phyloP scores from a whole-genome alignment of 2,113 vertebrate species.

The Aleadryas rufinucha region DNA sequence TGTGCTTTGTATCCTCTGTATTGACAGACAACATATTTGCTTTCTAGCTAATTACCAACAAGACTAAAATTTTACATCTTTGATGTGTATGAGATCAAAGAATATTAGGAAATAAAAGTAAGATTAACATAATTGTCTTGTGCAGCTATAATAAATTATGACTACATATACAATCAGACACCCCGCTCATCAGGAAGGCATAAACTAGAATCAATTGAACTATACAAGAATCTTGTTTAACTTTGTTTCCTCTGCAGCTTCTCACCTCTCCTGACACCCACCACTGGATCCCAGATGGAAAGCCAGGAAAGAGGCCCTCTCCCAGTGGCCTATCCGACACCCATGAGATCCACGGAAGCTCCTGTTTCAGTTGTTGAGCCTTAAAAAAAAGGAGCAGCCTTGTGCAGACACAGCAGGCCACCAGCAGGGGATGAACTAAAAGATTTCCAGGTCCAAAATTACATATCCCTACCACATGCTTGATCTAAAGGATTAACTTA shows the following conservation, averaged over 20 bases:
- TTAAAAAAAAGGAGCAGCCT: neutral
- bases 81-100: constrained; percentile 62
- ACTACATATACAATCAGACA: neutral
- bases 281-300: neutral
- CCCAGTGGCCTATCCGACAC: neutral
- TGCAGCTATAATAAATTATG: constrained; percentile 47
- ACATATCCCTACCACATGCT: neutral
- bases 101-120: constrained; percentile 61
- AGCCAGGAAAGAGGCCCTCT: neutral
- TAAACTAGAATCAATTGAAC: neutral
- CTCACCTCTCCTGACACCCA: neutral
- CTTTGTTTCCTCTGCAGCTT: neutral
- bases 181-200: neutral
- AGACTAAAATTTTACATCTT: constrained; percentile 59
- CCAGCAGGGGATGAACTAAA: neutral
- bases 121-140: constrained; percentile 63
- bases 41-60: constrained; percentile 60
- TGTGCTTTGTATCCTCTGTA: constrained; percentile 46
- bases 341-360: neutral
- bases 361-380: neutral
- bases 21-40: constrained; percentile 55
- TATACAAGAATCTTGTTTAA: neutral
- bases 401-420: neutral
- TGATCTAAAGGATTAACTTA: neutral
- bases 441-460: neutral